Evolutionary conservation across 2,888 invertebrate species (phyloP), one percentile per base, ranked within the genome.

Genomic region (Sisyra terminalis): DNA sequence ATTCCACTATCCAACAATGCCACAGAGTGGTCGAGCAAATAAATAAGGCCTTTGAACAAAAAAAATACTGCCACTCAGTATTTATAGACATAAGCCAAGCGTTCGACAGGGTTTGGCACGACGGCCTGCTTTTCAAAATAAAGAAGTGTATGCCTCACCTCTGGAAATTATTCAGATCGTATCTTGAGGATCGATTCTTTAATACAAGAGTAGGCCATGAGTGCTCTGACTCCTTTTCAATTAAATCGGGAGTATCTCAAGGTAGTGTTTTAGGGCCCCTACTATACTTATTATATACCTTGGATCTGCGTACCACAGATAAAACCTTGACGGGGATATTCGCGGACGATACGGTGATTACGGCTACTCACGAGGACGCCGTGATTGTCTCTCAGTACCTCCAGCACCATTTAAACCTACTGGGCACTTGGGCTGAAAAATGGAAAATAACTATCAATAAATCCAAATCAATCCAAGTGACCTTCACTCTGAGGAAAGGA

Each of bases 211-310:
- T 18, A n/a, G 16, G 30, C 35, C 24, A 24, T 5, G 24, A 24
- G 24, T 13, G 4, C 29, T 39, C 45, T n/a, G 36, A 46, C 18
- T 18, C 46, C 43, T 11, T 31, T 24, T 46, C 43, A 10, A 49
- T 49, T 34, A 18, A 38, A 39, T 46, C 48, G 14, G 49, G 50
- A 3, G 48, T 50, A 31, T 49, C 48, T n/a, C 50, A 51, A 44
- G 48, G 48, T 7, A 50, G 47, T 24, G 47, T 48, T 7, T 48
- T 51, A 6, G 49, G 48, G 29, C 51, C 49, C 24, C 43, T 51
- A 13, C 34, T 49, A 8, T 48, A 45, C 34, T 39, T 34, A 8
- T 39, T 50, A 10, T 49, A 46, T 40, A 51, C 46, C 16, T 41
- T 47, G 37, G 48, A 51, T 7, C 7, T 24, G 7, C 24, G 5